Percentiles rank a stretch among this genome's conserved stretches.
Evolutionary conservation across 1,140 invertebrate species (phyloP).

Genomic region (Nasonia longicornis): DNA sequence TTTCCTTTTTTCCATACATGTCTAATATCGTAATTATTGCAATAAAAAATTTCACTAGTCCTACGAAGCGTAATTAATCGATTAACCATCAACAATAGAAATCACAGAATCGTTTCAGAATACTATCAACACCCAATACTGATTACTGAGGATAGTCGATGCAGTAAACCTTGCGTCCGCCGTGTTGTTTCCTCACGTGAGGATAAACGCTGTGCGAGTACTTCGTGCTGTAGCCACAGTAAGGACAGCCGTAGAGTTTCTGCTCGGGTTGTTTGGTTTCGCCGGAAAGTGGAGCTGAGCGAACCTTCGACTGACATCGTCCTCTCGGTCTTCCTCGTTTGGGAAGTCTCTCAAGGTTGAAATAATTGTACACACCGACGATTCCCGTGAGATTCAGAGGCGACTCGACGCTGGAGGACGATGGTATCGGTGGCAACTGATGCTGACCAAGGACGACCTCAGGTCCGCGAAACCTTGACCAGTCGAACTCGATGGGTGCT

Average conservation of each 20-base stretch:
- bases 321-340: conserved; percentile 29
- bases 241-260: conserved; percentile 55
- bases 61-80: not conserved
- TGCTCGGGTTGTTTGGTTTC: not conserved
- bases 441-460: not conserved
- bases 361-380: not conserved
- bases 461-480: not conserved
- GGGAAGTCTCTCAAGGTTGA: conserved; percentile 17
- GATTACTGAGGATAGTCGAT: conserved; percentile 4
- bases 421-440: not conserved
- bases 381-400: not conserved
- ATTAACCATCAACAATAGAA: not conserved
- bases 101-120: conserved; percentile 5
- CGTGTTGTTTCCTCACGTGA: conserved; percentile 60
- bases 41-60: not conserved
- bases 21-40: not conserved
- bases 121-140: not conserved
- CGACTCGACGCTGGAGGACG: not conserved
- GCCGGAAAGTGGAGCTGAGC: not conserved
- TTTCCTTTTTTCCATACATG: not conserved
- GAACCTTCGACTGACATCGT: not conserved
- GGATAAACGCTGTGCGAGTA: conserved; percentile 52
- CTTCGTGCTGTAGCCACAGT: conserved; percentile 59
- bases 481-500: not conserved
- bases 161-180: conserved; percentile 15